phyloP scores from a whole-genome alignment of 2,888 invertebrate genomes.

The Diaprepes abbreviatus region DNA sequence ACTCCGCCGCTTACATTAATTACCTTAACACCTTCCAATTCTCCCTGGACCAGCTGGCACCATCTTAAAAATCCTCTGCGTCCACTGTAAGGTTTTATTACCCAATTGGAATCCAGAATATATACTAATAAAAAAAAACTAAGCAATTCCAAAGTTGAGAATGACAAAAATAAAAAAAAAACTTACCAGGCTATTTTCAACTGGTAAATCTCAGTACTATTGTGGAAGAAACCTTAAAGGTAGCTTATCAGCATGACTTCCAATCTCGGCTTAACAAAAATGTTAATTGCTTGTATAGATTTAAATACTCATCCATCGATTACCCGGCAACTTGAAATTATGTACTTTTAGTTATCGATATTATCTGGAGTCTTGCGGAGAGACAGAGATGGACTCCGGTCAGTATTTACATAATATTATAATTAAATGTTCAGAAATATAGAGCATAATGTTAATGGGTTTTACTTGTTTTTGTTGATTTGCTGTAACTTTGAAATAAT shows the following conservation, averaged over 20 bases:
- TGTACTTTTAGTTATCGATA: slow-evolving; percentile 52
- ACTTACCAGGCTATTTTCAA: too few species aligned
- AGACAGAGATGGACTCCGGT: slow-evolving; percentile 26
- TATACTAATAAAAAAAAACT: too few species aligned
- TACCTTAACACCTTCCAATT: too few species aligned
- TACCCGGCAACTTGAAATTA: slow-evolving; percentile 55
- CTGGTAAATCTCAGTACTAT: background rate
- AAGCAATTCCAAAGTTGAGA: too few species aligned
- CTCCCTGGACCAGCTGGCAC: too few species aligned
- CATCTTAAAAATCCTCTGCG: too few species aligned
- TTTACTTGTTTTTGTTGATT: too few species aligned
- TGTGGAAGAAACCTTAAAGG: slow-evolving; percentile 24
- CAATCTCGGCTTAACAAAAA: slow-evolving; percentile 61
- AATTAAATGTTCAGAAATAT: background rate
- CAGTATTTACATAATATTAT: slow-evolving; percentile 9
- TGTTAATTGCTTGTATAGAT: slow-evolving; percentile 65
- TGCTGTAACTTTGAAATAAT: too few species aligned
- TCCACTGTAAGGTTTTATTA: too few species aligned
- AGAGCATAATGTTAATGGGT: background rate
- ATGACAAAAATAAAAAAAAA: too few species aligned
- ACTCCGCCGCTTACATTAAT: too few species aligned
- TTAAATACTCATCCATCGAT: slow-evolving; percentile 64
- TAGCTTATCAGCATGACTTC: slow-evolving; percentile 59
- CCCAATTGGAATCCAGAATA: too few species aligned
- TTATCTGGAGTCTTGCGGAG: slow-evolving; percentile 38